Conservation (phyloP, 2,797 vertebrate species). For the Sebastes cheni region DNA sequence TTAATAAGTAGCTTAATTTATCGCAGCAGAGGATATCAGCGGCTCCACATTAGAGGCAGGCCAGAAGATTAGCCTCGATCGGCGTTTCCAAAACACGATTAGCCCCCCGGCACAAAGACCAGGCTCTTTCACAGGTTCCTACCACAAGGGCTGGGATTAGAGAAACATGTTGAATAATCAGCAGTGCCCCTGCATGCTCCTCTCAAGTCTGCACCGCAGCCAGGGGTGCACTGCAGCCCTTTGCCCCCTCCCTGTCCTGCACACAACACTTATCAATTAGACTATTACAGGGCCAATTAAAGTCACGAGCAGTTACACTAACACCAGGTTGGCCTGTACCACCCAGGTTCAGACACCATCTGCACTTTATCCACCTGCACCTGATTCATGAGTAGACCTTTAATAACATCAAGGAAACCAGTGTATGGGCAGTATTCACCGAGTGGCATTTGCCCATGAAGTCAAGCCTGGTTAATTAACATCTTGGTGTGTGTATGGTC, state of each 20-base stretch:
- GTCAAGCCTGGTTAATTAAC: constrained; percentile 49
- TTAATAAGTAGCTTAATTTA: constrained; percentile 99
- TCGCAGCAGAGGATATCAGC: constrained; percentile 98
- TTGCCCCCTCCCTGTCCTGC: constrained; percentile 51
- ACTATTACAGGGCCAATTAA: constrained; percentile 62
- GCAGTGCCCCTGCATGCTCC: constrained; percentile 74
- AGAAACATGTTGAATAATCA: constrained; percentile 83
- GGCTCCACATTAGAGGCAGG: constrained; percentile 94
- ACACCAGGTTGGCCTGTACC: constrained; percentile 39
- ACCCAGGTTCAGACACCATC: constrained; percentile 38
- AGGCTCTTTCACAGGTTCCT: constrained; percentile 86
- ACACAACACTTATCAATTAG: constrained; percentile 74
- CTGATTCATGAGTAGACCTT: neutral
- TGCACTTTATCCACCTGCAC: constrained; percentile 10
- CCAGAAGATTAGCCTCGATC: constrained; percentile 95
- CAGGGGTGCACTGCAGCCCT: constrained; percentile 62
- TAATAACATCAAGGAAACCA: neutral
- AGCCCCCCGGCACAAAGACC: constrained; percentile 91
- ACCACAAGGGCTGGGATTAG: constrained; percentile 86
- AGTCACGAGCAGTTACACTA: constrained; percentile 57
- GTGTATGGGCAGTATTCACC: neutral
- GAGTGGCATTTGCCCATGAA: constrained; percentile 27
- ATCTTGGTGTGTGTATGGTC: constrained; percentile 42
- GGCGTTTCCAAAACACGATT: constrained; percentile 95
- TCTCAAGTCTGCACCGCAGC: constrained; percentile 68